phyloP scores from a whole-genome alignment of 1,140 invertebrate species.

The Myzus persicae region DNA sequence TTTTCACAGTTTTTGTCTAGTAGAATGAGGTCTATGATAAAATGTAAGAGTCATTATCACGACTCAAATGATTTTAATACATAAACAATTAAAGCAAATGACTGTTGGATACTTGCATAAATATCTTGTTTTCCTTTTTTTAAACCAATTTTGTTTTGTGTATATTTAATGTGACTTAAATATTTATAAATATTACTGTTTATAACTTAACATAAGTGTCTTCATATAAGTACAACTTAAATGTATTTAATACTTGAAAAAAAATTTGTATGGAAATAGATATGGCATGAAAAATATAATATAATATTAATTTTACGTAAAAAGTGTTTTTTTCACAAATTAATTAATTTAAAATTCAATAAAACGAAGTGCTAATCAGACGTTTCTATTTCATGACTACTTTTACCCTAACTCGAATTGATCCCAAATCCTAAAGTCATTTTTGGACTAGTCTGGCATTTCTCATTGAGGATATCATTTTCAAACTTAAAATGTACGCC shows the following conservation, averaged over 20 bases:
- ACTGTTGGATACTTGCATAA: neutral
- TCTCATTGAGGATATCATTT: neutral
- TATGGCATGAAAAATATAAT: neutral
- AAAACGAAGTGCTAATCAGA: no score
- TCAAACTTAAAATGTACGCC: neutral
- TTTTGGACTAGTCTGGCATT: neutral
- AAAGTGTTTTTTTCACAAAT: no score
- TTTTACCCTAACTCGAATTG: neutral
- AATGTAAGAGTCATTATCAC: neutral
- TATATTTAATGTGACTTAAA: neutral
- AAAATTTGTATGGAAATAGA: neutral
- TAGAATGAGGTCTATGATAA: neutral
- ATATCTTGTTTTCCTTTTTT: neutral
- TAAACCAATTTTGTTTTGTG: no score
- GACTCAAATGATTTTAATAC: no score
- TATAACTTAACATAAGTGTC: no score
- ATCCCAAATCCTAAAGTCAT: neutral
- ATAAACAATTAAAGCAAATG: no score
- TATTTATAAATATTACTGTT: no score
- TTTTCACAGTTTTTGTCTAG: no score
- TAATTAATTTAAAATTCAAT: no score
- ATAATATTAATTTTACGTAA: no score
- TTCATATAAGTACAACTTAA: neutral
- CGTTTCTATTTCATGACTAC: neutral
- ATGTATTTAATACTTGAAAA: neutral